Percentiles rank a stretch among this genome's conserved stretches.
Conservation (phyloP, 2,888 invertebrate species). For the Drosophila demipolita region DNA sequence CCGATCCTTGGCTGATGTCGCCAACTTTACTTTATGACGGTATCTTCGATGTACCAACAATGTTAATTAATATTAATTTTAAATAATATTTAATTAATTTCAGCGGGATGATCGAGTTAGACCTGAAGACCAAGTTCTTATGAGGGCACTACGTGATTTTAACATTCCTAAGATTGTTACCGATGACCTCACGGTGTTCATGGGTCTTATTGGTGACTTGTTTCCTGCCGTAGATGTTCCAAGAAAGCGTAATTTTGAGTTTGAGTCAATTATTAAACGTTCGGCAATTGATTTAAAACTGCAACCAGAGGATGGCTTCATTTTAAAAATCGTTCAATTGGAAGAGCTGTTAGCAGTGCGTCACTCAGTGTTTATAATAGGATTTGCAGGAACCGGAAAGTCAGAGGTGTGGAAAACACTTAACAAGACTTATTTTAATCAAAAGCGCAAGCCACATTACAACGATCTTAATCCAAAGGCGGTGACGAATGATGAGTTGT, state of each 20-base stretch:
- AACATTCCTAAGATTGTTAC: slow-evolving; percentile 97
- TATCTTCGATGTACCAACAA: no score
- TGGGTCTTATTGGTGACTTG: slow-evolving; percentile 96
- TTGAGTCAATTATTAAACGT: slow-evolving; percentile 91
- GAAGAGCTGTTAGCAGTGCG: slow-evolving; percentile 97
- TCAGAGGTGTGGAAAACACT: slow-evolving; percentile 97
- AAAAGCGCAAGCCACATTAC: slow-evolving; percentile 92
- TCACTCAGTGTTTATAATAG: slow-evolving; percentile 96
- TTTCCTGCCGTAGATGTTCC: slow-evolving; percentile 97
- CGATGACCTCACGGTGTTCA: slow-evolving; percentile 95
- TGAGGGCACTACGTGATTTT: slow-evolving; percentile 97
- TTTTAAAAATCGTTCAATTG: slow-evolving; percentile 94
- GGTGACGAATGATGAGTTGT: slow-evolving; percentile 97
- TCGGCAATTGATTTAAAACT: slow-evolving; percentile 93
- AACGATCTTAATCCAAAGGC: slow-evolving; percentile 98
- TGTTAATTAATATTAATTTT: neutral
- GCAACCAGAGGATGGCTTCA: slow-evolving; percentile 96
- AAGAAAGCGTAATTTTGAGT: slow-evolving; percentile 92
- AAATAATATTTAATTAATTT: neutral
- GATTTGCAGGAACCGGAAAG: slow-evolving; percentile 96
- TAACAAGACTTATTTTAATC: slow-evolving; percentile 92
- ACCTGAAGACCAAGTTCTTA: slow-evolving; percentile 96
- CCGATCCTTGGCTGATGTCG: no score
- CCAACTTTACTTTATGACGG: no score
- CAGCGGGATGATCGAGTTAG: slow-evolving; percentile 90